Conservation (phyloP, 1,140 invertebrate genomes). For the Lucilia sericata region DNA sequence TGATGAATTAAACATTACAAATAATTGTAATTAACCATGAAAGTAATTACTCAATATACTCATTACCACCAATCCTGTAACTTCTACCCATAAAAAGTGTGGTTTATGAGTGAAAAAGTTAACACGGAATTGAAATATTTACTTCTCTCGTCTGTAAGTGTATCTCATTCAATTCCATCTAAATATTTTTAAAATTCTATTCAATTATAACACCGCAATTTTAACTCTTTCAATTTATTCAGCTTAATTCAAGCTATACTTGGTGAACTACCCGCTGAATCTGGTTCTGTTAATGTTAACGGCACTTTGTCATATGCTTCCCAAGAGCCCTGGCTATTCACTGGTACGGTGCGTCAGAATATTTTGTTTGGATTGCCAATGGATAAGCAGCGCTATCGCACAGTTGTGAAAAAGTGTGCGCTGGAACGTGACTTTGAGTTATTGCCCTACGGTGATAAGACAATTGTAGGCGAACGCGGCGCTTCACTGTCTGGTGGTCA, state of each 20-base stretch:
- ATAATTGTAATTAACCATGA: too few relatives aligned
- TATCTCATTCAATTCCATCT: background rate
- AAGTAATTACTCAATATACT: too few relatives aligned
- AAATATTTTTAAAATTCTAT: background rate
- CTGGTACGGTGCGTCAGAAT: conserved; percentile 84
- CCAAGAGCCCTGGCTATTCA: conserved; percentile 93
- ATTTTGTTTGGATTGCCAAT: conserved; percentile 87
- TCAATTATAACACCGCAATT: background rate
- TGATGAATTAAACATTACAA: too few relatives aligned
- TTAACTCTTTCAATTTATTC: conserved; percentile 54
- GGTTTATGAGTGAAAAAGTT: too few relatives aligned
- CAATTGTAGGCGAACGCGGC: conserved; percentile 88
- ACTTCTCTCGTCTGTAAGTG: background rate
- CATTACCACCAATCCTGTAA: too few relatives aligned
- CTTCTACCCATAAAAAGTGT: too few relatives aligned
- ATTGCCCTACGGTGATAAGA: conserved; percentile 85
- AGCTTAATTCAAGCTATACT: conserved; percentile 86
- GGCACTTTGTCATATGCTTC: conserved; percentile 89
- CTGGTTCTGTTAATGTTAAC: conserved; percentile 76
- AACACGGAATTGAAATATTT: too few relatives aligned
- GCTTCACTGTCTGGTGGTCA: conserved; percentile 90
- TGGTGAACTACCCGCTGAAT: conserved; percentile 79
- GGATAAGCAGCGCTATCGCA: conserved; percentile 79
- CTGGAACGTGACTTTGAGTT: conserved; percentile 82
- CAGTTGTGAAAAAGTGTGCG: conserved; percentile 81